phyloP scores from a whole-genome alignment of 2,888 invertebrate genomes.

The Lagria hirta region DNA sequence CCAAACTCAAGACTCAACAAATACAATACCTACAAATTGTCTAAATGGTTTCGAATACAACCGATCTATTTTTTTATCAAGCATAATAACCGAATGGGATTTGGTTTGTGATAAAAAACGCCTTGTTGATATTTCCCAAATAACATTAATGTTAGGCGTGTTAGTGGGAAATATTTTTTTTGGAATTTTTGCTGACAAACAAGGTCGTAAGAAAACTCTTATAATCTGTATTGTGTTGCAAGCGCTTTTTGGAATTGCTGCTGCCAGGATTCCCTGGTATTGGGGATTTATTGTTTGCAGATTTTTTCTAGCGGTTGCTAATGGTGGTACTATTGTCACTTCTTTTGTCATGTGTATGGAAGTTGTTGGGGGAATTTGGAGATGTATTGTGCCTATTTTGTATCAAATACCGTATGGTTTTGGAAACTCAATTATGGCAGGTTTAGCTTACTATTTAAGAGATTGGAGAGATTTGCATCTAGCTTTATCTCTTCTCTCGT shows the following conservation, averaged over 20 bases:
- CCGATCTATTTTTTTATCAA: constrained; percentile 59
- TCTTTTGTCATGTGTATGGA: constrained; percentile 69
- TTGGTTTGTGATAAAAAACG: constrained; percentile 63
- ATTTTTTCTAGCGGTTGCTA: constrained; percentile 61
- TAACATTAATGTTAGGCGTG: constrained; percentile 65
- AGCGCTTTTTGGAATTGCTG: constrained; percentile 56
- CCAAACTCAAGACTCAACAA: constrained; percentile 36
- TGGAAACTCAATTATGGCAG: constrained; percentile 61
- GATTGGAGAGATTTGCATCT: constrained; percentile 66
- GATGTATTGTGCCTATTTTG: constrained; percentile 62
- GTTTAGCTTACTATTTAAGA: constrained; percentile 59
- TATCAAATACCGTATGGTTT: constrained; percentile 66
- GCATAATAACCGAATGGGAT: constrained; percentile 68
- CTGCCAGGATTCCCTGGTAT: constrained; percentile 59
- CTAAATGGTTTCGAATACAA: constrained; percentile 58
- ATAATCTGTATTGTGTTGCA: constrained; percentile 60
- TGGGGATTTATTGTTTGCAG: constrained; percentile 58
- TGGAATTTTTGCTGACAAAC: constrained; percentile 63
- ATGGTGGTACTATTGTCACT: constrained; percentile 65
- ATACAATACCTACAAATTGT: constrained; percentile 37
- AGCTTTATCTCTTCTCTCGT: constrained; percentile 57
- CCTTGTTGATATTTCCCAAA: constrained; percentile 62
- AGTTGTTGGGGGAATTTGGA: constrained; percentile 64
- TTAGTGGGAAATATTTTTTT: constrained; percentile 62
- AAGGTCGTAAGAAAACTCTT: constrained; percentile 62